Percentiles rank a stretch among this genome's conserved stretches.
These are phyloP conservation scores for Nephrotoma guestfalica DNA, from an alignment of 2,888 invertebrate species.

Conservation along the genomic window DNA sequence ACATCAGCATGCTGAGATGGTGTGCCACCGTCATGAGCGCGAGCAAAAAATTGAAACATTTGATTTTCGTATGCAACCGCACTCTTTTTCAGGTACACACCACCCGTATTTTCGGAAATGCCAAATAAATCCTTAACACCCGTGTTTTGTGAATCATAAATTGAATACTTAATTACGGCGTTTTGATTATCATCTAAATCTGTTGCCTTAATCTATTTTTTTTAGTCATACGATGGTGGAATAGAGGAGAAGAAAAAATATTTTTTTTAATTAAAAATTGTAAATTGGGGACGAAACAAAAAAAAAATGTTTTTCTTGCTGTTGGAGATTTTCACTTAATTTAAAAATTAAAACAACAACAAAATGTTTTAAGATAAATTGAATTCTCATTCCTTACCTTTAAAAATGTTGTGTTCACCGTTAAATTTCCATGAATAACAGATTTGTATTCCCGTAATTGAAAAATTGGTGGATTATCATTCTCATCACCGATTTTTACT, in stretches of 20 bases:
- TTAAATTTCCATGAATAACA: slow-evolving; percentile 46
- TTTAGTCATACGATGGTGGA: not conserved
- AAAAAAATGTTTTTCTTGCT: not conserved
- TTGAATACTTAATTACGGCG: slow-evolving; percentile 57
- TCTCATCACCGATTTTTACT: slow-evolving; percentile 68
- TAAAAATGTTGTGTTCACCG: slow-evolving; percentile 41
- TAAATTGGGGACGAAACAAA: not conserved
- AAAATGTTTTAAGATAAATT: not conserved
- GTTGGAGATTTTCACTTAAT: not conserved
- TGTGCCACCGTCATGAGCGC: slow-evolving; percentile 69
- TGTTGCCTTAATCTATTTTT: slow-evolving; percentile 44
- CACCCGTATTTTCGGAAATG: slow-evolving; percentile 60
- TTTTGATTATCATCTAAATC: slow-evolving; percentile 66
- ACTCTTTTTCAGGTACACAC: slow-evolving; percentile 49
- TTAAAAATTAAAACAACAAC: not conserved
- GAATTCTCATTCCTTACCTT: slow-evolving; percentile 31
- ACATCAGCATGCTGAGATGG: slow-evolving; percentile 65
- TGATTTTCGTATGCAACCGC: slow-evolving; percentile 50
- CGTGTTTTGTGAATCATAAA: slow-evolving; percentile 53
- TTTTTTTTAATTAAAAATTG: not conserved
- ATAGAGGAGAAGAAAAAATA: not conserved
- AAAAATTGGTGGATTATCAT: slow-evolving; percentile 71
- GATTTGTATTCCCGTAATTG: slow-evolving; percentile 62
- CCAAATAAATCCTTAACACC: slow-evolving; percentile 53
- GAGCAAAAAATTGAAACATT: slow-evolving; percentile 76